Base-by-base conservation (phyloP, 1,140 invertebrate species). In the Vanessa tameamea region DNA sequence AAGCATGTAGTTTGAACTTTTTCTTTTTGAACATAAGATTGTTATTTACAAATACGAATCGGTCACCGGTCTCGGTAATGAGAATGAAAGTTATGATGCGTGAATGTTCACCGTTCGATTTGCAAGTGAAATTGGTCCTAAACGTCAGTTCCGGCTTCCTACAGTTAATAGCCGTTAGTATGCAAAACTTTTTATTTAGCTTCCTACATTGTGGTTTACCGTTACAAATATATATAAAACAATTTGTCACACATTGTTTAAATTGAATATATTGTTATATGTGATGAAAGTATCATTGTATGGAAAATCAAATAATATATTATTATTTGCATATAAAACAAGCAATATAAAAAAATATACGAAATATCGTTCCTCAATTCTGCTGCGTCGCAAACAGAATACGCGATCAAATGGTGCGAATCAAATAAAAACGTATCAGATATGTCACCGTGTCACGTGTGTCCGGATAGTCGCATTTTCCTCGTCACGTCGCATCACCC, bases 41-140 rank as follows among this genome's bases (percentile, higher is more conserved):
- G 64, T 26, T 13, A 67, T 37, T 1, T 63, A 66, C 15, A 51
- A 9, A 20, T 31, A 47, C 6, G 14, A 59, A 1, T 47, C 67
- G 61, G 67, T 75, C 73, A 70, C 63, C 67, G 73, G 47, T 66
- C 69, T 37, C 64, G 55, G 74, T 68, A 75, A 83, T 78, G 79
- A 87, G 76, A 87, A 85, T 73, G 85, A 86, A 86, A 87, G 86
- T 86, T 83, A 81, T 79, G 81, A 84, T 73, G 77, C 77, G 78
- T 80, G 76, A 83, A 82, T 80, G 57, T 82, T 82, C 78, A 72
- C 63, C 74, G 68, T 77, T 77, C 69, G 80, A 84, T 84, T 84
- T 82, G 82, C 82, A 87, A 84, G 82, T 85, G 73, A 78, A 82
- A 83, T 43, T 84, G 70, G 55, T 65, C 69, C 73, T 78, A 78